A percentile compares a stretch with the other conserved stretches of the same genome.
phyloP scores from a whole-genome alignment of 2,888 invertebrate species.

The Mayetiola destructor region DNA sequence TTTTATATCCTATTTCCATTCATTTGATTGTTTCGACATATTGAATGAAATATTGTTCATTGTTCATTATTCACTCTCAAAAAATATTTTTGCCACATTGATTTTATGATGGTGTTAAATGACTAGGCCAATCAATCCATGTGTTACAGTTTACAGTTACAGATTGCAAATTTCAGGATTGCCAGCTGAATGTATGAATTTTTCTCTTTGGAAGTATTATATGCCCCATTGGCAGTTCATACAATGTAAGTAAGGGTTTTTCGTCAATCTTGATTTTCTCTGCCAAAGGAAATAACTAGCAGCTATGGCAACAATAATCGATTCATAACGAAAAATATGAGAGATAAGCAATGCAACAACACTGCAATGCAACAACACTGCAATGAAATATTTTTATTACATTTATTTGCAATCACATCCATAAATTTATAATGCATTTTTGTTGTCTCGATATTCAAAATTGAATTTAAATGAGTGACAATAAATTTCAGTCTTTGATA shows the following conservation, averaged over 20 bases:
- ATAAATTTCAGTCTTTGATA: background rate
- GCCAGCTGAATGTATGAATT: no score
- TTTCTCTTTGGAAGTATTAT: no score
- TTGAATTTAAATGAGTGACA: constrained; percentile 1
- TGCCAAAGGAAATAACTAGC: background rate
- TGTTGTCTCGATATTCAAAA: background rate
- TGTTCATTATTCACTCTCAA: background rate
- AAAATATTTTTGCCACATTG: background rate
- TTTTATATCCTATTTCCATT: background rate
- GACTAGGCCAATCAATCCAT: no score
- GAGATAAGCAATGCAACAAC: no score
- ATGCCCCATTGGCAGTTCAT: no score
- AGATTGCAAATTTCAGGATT: no score
- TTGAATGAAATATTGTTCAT: background rate
- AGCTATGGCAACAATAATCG: background rate
- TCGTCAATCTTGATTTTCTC: no score
- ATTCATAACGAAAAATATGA: constrained; percentile 1
- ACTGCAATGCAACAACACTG: background rate
- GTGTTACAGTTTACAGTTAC: no score
- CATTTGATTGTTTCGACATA: background rate
- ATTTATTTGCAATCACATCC: background rate
- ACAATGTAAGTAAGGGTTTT: no score
- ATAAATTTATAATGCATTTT: constrained; percentile 5
- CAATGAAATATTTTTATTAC: background rate
- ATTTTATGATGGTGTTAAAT: no score